A percentile compares a stretch with the other conserved stretches of the same genome.
These are phyloP conservation scores for Acromyrmex charruanus DNA, from an alignment of 1,140 invertebrate genomes.

Conservation along the genomic window DNA sequence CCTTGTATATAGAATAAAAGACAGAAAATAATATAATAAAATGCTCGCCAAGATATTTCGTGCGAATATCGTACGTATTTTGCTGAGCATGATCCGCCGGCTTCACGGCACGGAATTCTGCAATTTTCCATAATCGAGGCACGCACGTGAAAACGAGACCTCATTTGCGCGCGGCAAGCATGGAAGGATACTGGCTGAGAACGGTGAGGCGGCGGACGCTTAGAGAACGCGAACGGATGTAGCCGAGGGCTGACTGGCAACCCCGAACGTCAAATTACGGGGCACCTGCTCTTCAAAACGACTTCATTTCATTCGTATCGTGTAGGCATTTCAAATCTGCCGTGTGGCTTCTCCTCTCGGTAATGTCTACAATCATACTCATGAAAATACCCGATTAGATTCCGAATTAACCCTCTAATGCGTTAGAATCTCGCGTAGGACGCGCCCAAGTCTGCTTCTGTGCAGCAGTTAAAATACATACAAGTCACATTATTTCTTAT, in stretches of 20 bases:
- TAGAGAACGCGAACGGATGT: slow-evolving; percentile 60
- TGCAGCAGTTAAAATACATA: background rate
- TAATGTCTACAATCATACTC: background rate
- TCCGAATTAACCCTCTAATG: slow-evolving; percentile 13
- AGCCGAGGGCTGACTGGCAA: slow-evolving; percentile 60
- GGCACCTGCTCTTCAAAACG: slow-evolving; percentile 78
- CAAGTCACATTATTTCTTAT: background rate
- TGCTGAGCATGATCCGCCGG: background rate
- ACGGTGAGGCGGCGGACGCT: slow-evolving; percentile 17
- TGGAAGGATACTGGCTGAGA: slow-evolving; percentile 9
- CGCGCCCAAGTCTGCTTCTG: background rate
- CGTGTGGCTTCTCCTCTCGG: background rate
- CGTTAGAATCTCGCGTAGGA: slow-evolving; percentile 1
- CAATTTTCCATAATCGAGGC: slow-evolving; percentile 52
- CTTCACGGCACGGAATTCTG: slow-evolving; percentile 41
- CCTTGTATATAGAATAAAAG: background rate
- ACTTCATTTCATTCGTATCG: slow-evolving; percentile 76
- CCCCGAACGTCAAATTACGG: slow-evolving; percentile 75
- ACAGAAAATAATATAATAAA: slow-evolving; percentile 27
- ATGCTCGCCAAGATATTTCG: background rate
- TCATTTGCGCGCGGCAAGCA: slow-evolving; percentile 17
- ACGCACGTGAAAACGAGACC: slow-evolving; percentile 34
- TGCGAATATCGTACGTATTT: background rate
- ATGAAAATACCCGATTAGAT: slow-evolving; percentile 52
- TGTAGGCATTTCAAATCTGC: slow-evolving; percentile 32